These are phyloP conservation scores for Frieseomelitta varia DNA, from an alignment of 1,140 invertebrate genomes.

Conservation along the genomic window DNA sequence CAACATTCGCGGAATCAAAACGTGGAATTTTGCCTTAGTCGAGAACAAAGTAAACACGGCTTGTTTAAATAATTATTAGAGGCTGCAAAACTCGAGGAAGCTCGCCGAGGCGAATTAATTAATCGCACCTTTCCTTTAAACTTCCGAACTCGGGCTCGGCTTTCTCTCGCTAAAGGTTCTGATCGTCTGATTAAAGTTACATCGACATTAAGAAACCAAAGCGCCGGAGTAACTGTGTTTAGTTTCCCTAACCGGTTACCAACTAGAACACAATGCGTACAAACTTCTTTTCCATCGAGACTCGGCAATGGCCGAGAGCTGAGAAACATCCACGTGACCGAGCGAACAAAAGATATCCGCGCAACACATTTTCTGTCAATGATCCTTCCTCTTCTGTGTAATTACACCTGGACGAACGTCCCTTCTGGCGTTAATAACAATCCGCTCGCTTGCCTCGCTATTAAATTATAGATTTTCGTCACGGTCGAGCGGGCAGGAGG, in stretches of 20 bases:
- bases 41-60: too few relatives aligned
- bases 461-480: constrained; percentile 54
- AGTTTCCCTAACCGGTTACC: too few relatives aligned
- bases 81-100: not conserved
- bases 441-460: not conserved
- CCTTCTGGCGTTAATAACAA: constrained; percentile 17
- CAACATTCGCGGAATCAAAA: too few relatives aligned
- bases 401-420: constrained; percentile 3
- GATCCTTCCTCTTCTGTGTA: not conserved
- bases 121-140: not conserved
- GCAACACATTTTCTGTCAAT: not conserved
- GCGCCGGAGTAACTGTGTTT: too few relatives aligned
- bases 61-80: constrained; percentile 1
- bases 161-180: not conserved
- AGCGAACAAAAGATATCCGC: not conserved
- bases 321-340: not conserved
- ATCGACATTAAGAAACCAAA: not conserved
- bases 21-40: too few relatives aligned
- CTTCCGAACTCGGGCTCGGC: not conserved
- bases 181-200: not conserved
- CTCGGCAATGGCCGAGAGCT: too few relatives aligned
- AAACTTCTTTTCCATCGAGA: too few relatives aligned
- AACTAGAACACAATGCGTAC: too few relatives aligned
- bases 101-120: not conserved
- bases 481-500: constrained; percentile 21